These are phyloP conservation scores for Hemichromis elongatus DNA, from an alignment of 2,113 vertebrate genomes.

Conservation along the genomic window DNA sequence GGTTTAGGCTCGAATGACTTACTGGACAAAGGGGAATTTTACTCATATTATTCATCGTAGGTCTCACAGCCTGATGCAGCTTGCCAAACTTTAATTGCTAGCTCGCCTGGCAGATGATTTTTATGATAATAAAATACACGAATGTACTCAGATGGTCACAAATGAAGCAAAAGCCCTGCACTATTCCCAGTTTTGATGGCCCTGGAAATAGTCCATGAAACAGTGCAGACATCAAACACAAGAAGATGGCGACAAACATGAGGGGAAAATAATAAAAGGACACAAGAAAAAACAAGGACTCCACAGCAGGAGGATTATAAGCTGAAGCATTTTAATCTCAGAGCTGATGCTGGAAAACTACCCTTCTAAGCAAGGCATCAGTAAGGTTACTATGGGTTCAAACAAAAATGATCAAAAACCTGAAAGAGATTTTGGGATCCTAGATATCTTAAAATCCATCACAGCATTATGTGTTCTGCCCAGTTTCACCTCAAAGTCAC, in stretches of 20 bases:
- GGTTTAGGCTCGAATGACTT: slow-evolving; percentile 24
- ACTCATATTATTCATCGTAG: background rate
- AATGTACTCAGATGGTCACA: background rate
- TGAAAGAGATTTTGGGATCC: background rate
- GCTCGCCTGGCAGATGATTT: background rate
- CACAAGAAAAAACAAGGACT: background rate
- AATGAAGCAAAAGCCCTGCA: background rate
- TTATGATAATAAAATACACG: background rate
- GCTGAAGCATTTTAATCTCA: background rate
- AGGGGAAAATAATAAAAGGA: background rate
- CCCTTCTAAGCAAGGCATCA: background rate
- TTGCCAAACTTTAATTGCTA: background rate
- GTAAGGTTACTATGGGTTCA: background rate
- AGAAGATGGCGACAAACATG: background rate
- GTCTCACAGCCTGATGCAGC: background rate
- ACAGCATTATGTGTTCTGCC: background rate
- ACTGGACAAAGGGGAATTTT: background rate
- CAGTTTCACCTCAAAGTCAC: background rate
- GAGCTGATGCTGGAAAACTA: background rate
- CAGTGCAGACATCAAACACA: background rate
- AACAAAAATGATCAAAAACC: background rate
- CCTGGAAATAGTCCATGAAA: background rate
- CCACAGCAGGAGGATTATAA: too few relatives aligned
- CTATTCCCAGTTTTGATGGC: background rate
- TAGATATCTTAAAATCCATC: background rate